Base-by-base conservation (phyloP, 2,113 vertebrate genomes). In the Struthidea cinerea region DNA sequence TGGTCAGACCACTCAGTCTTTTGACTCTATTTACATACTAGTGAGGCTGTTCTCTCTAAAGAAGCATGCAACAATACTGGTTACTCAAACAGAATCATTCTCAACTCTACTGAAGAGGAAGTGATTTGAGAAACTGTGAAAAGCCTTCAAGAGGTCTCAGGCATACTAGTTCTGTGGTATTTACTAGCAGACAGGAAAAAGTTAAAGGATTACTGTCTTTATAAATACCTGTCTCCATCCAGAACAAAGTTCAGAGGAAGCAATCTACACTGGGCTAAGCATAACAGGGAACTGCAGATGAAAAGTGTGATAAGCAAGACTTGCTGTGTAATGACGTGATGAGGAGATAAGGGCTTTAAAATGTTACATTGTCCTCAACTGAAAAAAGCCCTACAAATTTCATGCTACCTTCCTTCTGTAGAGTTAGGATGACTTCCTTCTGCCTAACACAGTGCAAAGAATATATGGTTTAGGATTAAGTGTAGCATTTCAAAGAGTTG, bases 181-280 rank as follows among this genome's bases (percentile, higher is more conserved):
- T 76, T 69, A 69, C 42, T 21, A 61, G 50, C 67, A 77, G 94
- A 74, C 18, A 74, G 16, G 57, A 52, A 84, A 49, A 75, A 84
- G 84, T 78, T 95, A 73, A 93, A 92, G 50, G 5, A 63, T 90
- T 74, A 86, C 63, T 50, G 24, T 8, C 39, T 74, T 79, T 57
- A 73, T 28, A 91, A 93, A 90, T 32, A 94, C 13, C 60, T 6
- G 13, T 24, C 46, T 65, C 49, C 22, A 65, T 86, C 33, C 39
- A 88, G 91, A 90, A 59, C 83, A 93, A 95, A 90, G 94, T 93
- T 84, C 80, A 94, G 37, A n/a, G n/a, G 74, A 89, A 82, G 57
- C 41, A 73, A 80, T 41, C 70, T 52, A 46, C 37, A 73, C 11
- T 4, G 4, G 83, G 24, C 32, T 56, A 84, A 73, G 21, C 30